Conservation (phyloP, 2,113 vertebrate genomes). For the Hemibagrus wyckioides region DNA sequence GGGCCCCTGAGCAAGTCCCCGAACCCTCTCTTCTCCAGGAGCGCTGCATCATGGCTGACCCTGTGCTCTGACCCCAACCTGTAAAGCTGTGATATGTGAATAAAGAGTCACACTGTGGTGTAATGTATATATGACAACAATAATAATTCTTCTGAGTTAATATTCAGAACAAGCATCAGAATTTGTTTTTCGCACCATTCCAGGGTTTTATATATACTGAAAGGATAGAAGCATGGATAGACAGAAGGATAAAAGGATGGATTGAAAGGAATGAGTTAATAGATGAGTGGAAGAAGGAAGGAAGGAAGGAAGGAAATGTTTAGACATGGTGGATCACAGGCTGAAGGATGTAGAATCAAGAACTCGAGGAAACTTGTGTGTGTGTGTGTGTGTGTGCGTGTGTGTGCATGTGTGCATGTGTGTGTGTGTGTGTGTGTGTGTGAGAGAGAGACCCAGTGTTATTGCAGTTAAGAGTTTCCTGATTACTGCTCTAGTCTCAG, state of each 20-base stretch:
- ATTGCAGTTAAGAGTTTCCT: neutral
- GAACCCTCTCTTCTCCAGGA: no score
- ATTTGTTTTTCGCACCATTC: no score
- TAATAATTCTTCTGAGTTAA: neutral
- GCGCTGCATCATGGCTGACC: no score
- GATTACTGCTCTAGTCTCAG: neutral
- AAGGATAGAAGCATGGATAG: no score
- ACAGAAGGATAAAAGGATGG: neutral
- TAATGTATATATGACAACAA: no score
- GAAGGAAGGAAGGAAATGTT: neutral
- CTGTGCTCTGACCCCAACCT: no score
- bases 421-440: neutral
- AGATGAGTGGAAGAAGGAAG: neutral
- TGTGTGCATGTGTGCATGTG: no score
- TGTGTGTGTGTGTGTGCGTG: slow-evolving; percentile 3
- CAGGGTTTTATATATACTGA: no score
- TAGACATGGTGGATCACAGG: neutral
- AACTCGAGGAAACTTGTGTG: neutral
- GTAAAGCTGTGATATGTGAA: no score
- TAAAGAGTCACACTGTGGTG: no score
- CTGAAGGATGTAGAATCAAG: neutral
- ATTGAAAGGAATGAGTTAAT: neutral
- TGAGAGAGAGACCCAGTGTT: neutral
- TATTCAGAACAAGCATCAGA: neutral
- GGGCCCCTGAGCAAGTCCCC: no score